Evolutionary conservation across 2,888 invertebrate genomes (phyloP).

Genomic region (Meiosimyza platycephala): DNA sequence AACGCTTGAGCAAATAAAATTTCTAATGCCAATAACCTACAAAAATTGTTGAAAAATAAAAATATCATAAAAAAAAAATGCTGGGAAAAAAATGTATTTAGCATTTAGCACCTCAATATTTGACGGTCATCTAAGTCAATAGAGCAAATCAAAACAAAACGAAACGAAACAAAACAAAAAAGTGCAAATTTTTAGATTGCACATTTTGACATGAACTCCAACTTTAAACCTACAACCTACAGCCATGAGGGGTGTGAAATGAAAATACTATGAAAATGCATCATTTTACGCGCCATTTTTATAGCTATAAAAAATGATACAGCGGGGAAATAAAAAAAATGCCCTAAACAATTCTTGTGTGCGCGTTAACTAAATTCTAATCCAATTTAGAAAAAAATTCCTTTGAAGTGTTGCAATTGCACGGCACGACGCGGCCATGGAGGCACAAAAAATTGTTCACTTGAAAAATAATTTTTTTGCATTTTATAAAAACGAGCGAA

Average conservation of each 20-base stretch:
- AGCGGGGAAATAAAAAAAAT: no score
- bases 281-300: neutral
- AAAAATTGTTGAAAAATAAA: no score
- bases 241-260: no score
- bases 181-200: constrained; percentile 4
- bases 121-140: constrained; percentile 31
- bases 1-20: no score
- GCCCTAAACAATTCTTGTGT: neutral
- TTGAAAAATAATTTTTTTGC: constrained; percentile 10
- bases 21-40: no score
- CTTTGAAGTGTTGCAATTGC: constrained; percentile 20
- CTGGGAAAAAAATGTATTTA: neutral
- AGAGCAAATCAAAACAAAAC: neutral
- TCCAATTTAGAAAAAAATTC: constrained; percentile 31
- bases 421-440: neutral
- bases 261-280: no score
- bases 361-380: constrained; percentile 26
- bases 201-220: neutral
- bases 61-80: no score
- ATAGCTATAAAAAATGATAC: neutral
- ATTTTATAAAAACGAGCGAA: neutral
- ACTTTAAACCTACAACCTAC: no score
- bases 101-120: constrained; percentile 1
- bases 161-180: neutral
- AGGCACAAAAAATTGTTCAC: neutral